These are phyloP conservation scores for Melanotaenia parkinsoni DNA, from an alignment of 2,797 vertebrate genomes.

Conservation along the genomic window DNA sequence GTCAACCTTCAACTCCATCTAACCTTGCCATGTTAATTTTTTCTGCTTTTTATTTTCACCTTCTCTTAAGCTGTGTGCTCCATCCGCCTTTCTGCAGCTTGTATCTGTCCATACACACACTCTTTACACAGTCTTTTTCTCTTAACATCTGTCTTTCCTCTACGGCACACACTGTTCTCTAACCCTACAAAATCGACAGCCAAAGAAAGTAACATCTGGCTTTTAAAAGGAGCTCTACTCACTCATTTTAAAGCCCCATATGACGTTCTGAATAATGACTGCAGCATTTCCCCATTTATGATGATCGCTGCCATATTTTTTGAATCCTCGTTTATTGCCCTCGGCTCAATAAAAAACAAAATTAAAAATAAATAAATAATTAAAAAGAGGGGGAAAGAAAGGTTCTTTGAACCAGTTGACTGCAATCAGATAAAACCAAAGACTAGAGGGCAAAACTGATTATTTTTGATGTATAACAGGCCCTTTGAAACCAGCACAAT, in stretches of 20 bases:
- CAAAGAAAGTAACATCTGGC: slow-evolving; percentile 54
- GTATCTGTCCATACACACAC: slow-evolving; percentile 28
- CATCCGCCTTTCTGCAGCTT: slow-evolving; percentile 34
- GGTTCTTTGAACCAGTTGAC: slow-evolving; percentile 44
- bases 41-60: slow-evolving; percentile 28
- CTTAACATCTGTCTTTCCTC: slow-evolving; percentile 19
- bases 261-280: slow-evolving; percentile 34
- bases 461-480: slow-evolving; percentile 57
- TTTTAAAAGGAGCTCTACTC: slow-evolving; percentile 47
- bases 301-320: slow-evolving; percentile 27
- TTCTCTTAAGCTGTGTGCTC: slow-evolving; percentile 37
- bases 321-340: slow-evolving; percentile 23
- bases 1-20: slow-evolving; percentile 31
- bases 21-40: slow-evolving; percentile 18
- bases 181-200: slow-evolving; percentile 15
- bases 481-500: slow-evolving; percentile 56
- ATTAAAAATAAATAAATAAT: slow-evolving; percentile 2
- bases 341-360: slow-evolving; percentile 22
- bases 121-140: slow-evolving; percentile 34
- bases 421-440: slow-evolving; percentile 43
- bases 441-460: slow-evolving; percentile 44
- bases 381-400: not conserved
- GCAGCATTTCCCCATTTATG: slow-evolving; percentile 5
- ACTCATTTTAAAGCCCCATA: slow-evolving; percentile 26
- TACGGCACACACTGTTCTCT: slow-evolving; percentile 6